Base-by-base conservation (phyloP, 2,113 vertebrate species). In the Protobothrops mucrosquamatus region DNA sequence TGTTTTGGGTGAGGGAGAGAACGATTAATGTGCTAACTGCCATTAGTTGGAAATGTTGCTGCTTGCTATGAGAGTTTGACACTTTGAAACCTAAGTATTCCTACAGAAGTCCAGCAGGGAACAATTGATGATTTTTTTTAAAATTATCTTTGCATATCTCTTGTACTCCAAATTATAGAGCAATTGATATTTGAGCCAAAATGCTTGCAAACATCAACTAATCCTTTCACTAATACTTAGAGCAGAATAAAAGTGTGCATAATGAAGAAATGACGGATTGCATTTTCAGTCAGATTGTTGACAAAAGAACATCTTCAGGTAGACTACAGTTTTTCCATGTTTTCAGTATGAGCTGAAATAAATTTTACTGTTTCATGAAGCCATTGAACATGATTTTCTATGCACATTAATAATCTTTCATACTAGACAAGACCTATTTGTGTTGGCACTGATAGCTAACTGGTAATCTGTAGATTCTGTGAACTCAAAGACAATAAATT, bases 261-360 rank as follows among this genome's bases (percentile, higher is more conserved):
- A 89, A 61, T 59, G 85, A 92, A 92, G 48, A 85, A 91, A 11
- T 89, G 57, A 87, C 24, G 81, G 74, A 91, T 93, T 57, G 85
- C 0, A 61, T 74, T 18, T 89, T 61, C 34, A 51, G 29, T 51
- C 86, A 23, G 23, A 87, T 46, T 74, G 7, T 54, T 29, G 46
- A 29, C 86, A 24, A 1, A 91, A 29, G 7, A 88, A 46, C 86
- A 43, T 88, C 43, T 29, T 91, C 52, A 91, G 91, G 89, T 22
- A 85, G 39, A 88, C 26, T 93, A 3, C 51, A 15, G 22, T 24
- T 86, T 86, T 85, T 85, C 34, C 1, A 46, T 24, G 39, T 64
- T 92, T 91, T 88, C 48, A 87, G 61, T 51, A 91, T 92, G 10
- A 24, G 48, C 87, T 93, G 74, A 85, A 52, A 0, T 0, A 23